Conservation (phyloP, 2,888 invertebrate species). For the Kryphioiulus occultus region DNA sequence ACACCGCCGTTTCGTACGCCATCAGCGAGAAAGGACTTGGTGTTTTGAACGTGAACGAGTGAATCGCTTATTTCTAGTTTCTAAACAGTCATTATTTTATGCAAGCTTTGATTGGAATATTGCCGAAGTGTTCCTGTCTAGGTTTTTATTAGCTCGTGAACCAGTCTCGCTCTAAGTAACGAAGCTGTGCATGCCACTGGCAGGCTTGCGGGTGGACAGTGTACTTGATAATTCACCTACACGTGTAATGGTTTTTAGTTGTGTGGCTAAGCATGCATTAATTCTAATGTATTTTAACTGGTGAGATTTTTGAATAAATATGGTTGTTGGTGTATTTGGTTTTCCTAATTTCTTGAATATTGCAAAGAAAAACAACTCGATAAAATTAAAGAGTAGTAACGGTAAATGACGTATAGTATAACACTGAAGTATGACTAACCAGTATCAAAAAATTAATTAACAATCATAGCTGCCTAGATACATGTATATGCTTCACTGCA, state of each 20-base stretch:
- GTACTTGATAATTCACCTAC: neutral
- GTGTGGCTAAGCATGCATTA: neutral
- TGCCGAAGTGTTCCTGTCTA: neutral
- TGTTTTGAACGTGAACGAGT: slow-evolving; percentile 44
- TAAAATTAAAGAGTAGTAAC: too few species aligned
- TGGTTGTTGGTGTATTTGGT: slow-evolving; percentile 2
- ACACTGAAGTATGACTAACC: too few species aligned
- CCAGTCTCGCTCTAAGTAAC: neutral
- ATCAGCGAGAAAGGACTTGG: slow-evolving; percentile 53
- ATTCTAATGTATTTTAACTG: slow-evolving; percentile 1
- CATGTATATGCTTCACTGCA: too few species aligned
- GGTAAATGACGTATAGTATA: too few species aligned
- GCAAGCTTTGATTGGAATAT: slow-evolving; percentile 21
- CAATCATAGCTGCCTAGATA: too few species aligned
- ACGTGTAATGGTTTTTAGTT: neutral
- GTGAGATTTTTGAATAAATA: slow-evolving; percentile 28
- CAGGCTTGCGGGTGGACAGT: neutral
- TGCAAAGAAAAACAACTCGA: too few species aligned
- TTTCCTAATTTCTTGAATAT: neutral
- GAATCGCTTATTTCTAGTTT: neutral
- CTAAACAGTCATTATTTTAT: neutral
- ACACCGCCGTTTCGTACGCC: slow-evolving; percentile 54
- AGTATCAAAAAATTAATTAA: too few species aligned
- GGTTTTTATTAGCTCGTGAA: neutral
- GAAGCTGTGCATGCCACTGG: neutral